Conservation (phyloP, 2,113 vertebrate genomes). For the Gymnocephalus cernua region DNA sequence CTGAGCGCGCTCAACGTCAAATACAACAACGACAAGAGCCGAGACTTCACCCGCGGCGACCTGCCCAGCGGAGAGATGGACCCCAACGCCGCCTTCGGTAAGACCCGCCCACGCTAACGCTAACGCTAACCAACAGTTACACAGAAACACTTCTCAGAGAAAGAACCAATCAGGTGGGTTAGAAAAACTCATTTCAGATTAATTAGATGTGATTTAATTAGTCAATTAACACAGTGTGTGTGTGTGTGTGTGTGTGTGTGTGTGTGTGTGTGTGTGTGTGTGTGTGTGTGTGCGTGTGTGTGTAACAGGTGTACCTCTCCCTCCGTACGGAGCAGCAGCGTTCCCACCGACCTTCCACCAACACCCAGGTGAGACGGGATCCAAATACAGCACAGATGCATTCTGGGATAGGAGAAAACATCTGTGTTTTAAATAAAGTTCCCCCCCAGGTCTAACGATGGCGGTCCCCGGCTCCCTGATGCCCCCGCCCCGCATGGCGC, state of each 20-base stretch:
- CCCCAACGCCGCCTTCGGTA: constrained; percentile 58
- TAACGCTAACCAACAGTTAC: background rate
- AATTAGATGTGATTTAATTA: too few species aligned
- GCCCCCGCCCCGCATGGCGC: constrained; percentile 53
- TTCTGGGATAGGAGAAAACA: too few species aligned
- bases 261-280: background rate
- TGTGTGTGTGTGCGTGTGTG: constrained; percentile 18
- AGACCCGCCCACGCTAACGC: background rate
- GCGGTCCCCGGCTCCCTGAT: constrained; percentile 57
- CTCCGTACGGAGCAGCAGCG: constrained; percentile 61
- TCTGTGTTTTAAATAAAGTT: background rate
- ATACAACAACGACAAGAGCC: constrained; percentile 76
- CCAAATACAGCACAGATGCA: too few species aligned
- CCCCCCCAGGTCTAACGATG: constrained; percentile 56
- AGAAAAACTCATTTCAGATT: too few species aligned
- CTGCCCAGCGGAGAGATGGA: constrained; percentile 66
- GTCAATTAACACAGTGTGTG: too few species aligned
- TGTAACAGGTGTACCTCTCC: constrained; percentile 65
- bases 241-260: background rate
- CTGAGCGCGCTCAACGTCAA: constrained; percentile 72
- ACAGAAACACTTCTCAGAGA: too few species aligned
- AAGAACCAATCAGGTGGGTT: too few species aligned
- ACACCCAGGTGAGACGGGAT: constrained; percentile 54
- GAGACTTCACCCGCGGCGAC: constrained; percentile 71
- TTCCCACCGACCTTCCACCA: constrained; percentile 66